Percentiles rank a stretch among this genome's conserved stretches.
These are phyloP conservation scores for Daboia siamensis DNA, from an alignment of 2,113 vertebrate species.

Conservation along the genomic window DNA sequence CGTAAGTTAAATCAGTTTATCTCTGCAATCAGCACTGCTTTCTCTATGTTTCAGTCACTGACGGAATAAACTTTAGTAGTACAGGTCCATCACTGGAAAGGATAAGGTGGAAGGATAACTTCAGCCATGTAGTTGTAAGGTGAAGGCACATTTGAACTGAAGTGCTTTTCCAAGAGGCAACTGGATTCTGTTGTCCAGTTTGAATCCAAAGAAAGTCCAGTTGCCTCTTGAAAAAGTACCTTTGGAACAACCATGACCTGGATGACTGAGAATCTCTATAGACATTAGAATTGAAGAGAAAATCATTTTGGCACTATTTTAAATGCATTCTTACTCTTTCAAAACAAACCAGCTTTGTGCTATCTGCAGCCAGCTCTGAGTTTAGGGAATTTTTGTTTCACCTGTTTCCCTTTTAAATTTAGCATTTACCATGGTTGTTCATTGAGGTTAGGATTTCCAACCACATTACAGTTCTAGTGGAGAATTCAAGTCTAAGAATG, in stretches of 20 bases:
- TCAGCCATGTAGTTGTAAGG: not conserved
- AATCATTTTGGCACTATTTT: not conserved
- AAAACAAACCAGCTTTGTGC: not conserved
- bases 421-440: not conserved
- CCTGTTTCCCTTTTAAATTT: not conserved
- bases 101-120: not conserved
- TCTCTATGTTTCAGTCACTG: not conserved
- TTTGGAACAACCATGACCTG: too few species aligned
- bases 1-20: conserved; percentile 58
- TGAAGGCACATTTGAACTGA: too few species aligned
- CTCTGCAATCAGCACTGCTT: not conserved
- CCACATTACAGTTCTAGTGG: not conserved
- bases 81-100: not conserved
- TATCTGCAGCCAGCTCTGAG: not conserved
- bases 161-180: too few species aligned
- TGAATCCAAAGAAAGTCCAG: too few species aligned
- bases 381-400: not conserved
- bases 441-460: not conserved
- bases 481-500: not conserved
- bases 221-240: too few species aligned
- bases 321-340: not conserved
- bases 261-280: too few species aligned
- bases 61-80: not conserved
- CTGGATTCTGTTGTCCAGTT: too few species aligned
- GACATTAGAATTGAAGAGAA: not conserved